Base-by-base conservation (phyloP, 1,140 invertebrate species). In the Drosophila ohnishii region DNA sequence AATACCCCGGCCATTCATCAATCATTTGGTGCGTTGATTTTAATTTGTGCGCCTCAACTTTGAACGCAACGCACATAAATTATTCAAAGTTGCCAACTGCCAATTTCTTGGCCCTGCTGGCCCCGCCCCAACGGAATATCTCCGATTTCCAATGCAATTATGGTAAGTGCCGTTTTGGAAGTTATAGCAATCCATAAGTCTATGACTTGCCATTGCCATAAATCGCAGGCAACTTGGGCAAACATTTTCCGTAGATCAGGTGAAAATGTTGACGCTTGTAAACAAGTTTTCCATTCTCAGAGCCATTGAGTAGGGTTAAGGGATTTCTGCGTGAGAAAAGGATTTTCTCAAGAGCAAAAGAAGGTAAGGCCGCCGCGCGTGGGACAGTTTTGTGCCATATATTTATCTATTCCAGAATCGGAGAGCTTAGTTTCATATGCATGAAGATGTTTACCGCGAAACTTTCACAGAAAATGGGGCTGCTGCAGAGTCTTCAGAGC, bases 11-110 rank as follows among this genome's bases (percentile, higher is more conserved):
- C 77, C 83, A 83, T 87, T 87, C 83, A 87, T 87, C 83, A 87
- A 87, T 87, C 83, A 87, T 77, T 83, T 79, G 81, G 84, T 87
- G 84, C 83, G 83, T 85, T 85, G 84, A 87, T 87, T 87, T 87
- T 87, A 87, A 87, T 87, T 88, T 87, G 83, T 86, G 79, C 83
- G 67, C 70, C 80, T 85, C 72, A 87, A 83, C 83, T 87, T 83
- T 71, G 76, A 82, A 87, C 79, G 53, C 25, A 39, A 53, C 79
- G 67, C 71, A 70, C 84, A 87, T 87, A 88, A 87, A 88, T 87
- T 87, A 87, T 87, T 86, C 76, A 87, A 83, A 87, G 84, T 88
- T 87, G 79, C 77, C 81, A 71, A 74, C 40, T 74, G 40, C 42
- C 45, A 53, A 35, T 51, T 25, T 19, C 30, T 44, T 53, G 50